phyloP scores from a whole-genome alignment of 2,888 invertebrate genomes.

The Tetramorium bicarinatum region DNA sequence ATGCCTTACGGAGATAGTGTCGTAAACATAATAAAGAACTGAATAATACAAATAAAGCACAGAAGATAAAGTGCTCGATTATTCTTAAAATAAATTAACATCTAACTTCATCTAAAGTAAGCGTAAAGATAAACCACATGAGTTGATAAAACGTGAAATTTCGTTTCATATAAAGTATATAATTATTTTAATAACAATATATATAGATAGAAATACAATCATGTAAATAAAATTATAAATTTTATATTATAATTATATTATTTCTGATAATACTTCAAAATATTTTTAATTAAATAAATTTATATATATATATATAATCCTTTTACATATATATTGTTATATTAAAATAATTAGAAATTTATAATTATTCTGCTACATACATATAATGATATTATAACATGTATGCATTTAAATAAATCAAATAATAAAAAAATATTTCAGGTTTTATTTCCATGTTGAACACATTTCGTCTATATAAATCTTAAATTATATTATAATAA shows the following conservation, averaged over 20 bases:
- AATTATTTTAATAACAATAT: conserved; percentile 7
- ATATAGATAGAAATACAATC: neutral
- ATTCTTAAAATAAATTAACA: conserved; percentile 26
- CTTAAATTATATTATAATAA: conserved; percentile 34
- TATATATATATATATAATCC: too few relatives aligned
- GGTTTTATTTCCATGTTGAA: neutral
- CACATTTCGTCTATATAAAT: neutral
- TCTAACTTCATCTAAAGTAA: conserved; percentile 25
- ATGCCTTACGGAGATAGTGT: conserved; percentile 40
- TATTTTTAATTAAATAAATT: neutral
- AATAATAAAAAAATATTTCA: neutral
- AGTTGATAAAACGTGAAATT: conserved; percentile 3
- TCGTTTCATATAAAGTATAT: conserved; percentile 1
- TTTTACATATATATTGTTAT: neutral
- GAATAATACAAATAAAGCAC: conserved; percentile 25
- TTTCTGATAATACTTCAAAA: neutral
- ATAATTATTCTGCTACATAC: neutral
- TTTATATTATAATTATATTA: neutral
- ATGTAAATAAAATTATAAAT: neutral
- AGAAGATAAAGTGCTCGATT: conserved; percentile 15
- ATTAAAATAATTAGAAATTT: conserved; percentile 13
- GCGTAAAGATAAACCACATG: neutral
- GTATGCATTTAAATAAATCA: conserved; percentile 4
- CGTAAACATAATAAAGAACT: conserved; percentile 1
- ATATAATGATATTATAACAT: neutral